Percentiles rank a stretch among this genome's conserved stretches.
Evolutionary conservation across 2,113 vertebrate genomes (phyloP).

Genomic region (Aphyosemion australe): DNA sequence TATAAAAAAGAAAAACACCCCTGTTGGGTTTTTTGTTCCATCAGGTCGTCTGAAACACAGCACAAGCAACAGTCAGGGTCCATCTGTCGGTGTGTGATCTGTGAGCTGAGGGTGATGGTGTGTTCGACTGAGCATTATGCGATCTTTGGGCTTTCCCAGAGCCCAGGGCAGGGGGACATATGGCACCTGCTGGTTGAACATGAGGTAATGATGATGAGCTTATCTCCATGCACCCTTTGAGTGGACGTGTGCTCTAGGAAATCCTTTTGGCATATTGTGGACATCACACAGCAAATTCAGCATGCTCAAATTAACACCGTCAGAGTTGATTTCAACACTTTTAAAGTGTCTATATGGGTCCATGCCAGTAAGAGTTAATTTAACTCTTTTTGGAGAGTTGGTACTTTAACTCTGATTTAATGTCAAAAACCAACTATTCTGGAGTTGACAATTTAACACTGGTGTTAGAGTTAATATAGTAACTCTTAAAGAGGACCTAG

Average conservation of each 20-base stretch:
- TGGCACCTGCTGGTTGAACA: constrained; percentile 74
- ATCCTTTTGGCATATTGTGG: constrained; percentile 30
- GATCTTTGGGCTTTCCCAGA: constrained; percentile 59
- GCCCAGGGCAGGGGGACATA: constrained; percentile 62
- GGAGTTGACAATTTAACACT: too few species aligned
- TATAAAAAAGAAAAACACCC: constrained; percentile 2
- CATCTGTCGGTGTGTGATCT: constrained; percentile 68
- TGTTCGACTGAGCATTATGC: constrained; percentile 67
- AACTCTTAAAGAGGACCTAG: too few species aligned
- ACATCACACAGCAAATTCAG: too few species aligned
- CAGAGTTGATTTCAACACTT: too few species aligned
- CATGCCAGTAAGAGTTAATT: too few species aligned
- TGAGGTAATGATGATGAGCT: constrained; percentile 56
- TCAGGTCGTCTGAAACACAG: constrained; percentile 31
- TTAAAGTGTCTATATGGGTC: too few species aligned
- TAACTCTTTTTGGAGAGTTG: too few species aligned
- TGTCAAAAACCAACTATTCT: too few species aligned
- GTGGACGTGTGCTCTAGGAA: constrained; percentile 6
- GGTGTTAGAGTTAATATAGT: too few species aligned
- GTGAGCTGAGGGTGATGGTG: constrained; percentile 65
- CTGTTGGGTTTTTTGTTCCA: constrained; percentile 5
- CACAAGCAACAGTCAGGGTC: constrained; percentile 46
- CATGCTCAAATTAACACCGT: too few species aligned
- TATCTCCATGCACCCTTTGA: constrained; percentile 27
- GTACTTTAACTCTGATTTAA: too few species aligned